Conservation (phyloP, 2,797 vertebrate genomes). For the Furcifer pardalis region DNA sequence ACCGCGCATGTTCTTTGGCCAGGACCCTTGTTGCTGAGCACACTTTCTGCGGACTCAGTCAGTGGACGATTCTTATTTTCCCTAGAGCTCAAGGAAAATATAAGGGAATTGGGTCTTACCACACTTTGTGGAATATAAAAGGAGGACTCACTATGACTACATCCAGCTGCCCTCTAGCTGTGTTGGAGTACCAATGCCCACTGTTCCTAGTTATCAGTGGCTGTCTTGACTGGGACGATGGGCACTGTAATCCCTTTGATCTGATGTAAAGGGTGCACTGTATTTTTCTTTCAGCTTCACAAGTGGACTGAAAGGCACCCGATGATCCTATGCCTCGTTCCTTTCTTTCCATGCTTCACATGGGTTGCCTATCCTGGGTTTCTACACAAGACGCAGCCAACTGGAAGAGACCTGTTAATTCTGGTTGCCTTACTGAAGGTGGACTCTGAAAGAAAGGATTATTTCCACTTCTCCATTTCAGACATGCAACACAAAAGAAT, state of each 20-base stretch:
- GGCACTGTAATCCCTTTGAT: neutral
- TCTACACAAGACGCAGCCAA: neutral
- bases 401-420: neutral
- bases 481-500: neutral
- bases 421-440: neutral
- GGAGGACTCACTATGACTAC: neutral
- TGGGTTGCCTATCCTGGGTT: neutral
- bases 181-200: neutral
- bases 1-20: neutral
- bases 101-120: neutral
- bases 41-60: neutral
- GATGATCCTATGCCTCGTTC: too few species aligned
- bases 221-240: neutral
- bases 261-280: neutral
- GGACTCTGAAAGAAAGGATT: neutral
- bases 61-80: neutral
- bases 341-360: neutral
- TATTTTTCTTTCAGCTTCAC: too few species aligned
- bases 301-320: neutral
- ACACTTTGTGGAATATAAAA: neutral
- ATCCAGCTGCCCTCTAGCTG: neutral
- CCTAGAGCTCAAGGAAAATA: neutral
- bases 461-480: neutral
- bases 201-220: neutral
- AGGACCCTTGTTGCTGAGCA: neutral